Conservation (phyloP, 2,113 vertebrate genomes). For the Dasyprocta punctata region DNA sequence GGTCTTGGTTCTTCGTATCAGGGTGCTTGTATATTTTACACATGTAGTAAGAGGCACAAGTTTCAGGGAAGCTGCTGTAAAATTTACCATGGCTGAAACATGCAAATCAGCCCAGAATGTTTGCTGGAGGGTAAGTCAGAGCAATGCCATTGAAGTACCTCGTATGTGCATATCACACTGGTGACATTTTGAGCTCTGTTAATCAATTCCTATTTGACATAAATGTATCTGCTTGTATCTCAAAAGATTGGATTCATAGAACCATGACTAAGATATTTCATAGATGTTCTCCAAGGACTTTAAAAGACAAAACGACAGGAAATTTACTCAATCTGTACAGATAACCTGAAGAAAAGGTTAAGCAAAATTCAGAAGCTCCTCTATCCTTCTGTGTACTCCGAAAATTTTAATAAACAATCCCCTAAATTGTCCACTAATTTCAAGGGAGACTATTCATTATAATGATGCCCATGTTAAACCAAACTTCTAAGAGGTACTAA, state of each 20-base stretch:
- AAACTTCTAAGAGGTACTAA: constrained; percentile 34
- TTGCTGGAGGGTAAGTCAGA: constrained; percentile 72
- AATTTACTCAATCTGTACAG: constrained; percentile 61
- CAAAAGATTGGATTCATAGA: constrained; percentile 67
- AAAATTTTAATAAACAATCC: constrained; percentile 50
- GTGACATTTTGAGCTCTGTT: constrained; percentile 76
- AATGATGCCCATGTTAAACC: neutral
- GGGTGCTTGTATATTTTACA: constrained; percentile 11
- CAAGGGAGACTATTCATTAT: constrained; percentile 20
- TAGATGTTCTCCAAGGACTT: constrained; percentile 70
- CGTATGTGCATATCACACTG: constrained; percentile 60
- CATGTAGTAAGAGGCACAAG: neutral
- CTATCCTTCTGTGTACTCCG: neutral
- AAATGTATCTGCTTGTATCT: constrained; percentile 73
- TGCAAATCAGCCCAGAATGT: constrained; percentile 63
- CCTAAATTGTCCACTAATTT: constrained; percentile 46
- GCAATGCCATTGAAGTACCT: constrained; percentile 56
- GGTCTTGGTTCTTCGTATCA: neutral
- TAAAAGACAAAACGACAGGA: constrained; percentile 68
- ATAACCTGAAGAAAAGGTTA: constrained; percentile 71
- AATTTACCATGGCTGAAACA: constrained; percentile 52
- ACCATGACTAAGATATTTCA: constrained; percentile 73
- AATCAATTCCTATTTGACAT: constrained; percentile 78
- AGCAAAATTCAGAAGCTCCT: constrained; percentile 45
- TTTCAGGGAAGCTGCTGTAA: constrained; percentile 45